Percentiles rank a stretch among this genome's conserved stretches.
These are phyloP conservation scores for Copidosoma floridanum DNA, from an alignment of 1,140 invertebrate species.

Conservation along the genomic window DNA sequence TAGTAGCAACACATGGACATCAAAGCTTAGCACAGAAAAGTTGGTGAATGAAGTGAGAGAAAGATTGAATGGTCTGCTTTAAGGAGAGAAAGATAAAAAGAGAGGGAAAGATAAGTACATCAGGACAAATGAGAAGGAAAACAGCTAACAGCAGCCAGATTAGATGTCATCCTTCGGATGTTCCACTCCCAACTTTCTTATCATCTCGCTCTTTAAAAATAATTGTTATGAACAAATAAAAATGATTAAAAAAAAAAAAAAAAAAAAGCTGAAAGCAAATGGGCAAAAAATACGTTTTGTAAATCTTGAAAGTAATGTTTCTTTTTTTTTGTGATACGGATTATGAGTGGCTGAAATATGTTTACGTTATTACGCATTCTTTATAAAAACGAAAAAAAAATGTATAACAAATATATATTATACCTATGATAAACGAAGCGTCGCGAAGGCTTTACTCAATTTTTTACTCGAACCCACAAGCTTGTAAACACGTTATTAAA, in stretches of 20 bases:
- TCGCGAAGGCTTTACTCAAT: slow-evolving; percentile 12
- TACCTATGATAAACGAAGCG: slow-evolving; percentile 10
- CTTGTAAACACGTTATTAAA: slow-evolving; percentile 7
- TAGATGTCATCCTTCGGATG: slow-evolving; percentile 5
- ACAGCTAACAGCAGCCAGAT: slow-evolving; percentile 1
- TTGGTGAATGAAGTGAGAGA: slow-evolving; percentile 9
- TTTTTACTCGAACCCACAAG: slow-evolving; percentile 18
- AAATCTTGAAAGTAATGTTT: slow-evolving; percentile 26
- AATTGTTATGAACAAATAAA: slow-evolving; percentile 15
- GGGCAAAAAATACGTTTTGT: too few species aligned
- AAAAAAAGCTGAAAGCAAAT: too few species aligned
- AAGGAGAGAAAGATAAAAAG: background rate
- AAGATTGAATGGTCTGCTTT: background rate
- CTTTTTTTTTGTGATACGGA: slow-evolving; percentile 20
- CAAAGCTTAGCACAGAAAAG: slow-evolving; percentile 5
- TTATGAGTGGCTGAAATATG: slow-evolving; percentile 13
- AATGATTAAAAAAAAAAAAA: background rate
- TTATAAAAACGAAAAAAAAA: slow-evolving; percentile 9
- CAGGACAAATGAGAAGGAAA: background rate
- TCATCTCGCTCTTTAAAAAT: slow-evolving; percentile 18
- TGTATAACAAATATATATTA: background rate
- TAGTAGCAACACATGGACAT: background rate
- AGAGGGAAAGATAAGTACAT: background rate
- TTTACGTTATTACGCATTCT: slow-evolving; percentile 1
- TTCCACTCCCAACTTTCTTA: slow-evolving; percentile 10